phyloP scores from a whole-genome alignment of 2,888 invertebrate genomes.

The Reticulitermes lucifugus region DNA sequence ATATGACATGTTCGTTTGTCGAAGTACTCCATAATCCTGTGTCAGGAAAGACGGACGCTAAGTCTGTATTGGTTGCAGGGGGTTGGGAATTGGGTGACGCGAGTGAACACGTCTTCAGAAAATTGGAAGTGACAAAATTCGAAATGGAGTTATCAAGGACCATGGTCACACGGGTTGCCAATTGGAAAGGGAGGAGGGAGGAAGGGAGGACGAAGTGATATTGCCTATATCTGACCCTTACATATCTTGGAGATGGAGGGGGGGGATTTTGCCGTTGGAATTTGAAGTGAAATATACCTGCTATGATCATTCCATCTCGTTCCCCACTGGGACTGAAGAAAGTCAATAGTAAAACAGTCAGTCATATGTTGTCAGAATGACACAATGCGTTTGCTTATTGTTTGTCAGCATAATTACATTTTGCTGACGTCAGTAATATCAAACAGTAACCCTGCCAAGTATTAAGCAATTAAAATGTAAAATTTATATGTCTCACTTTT shows the following conservation, averaged over 20 bases:
- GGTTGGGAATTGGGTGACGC: neutral
- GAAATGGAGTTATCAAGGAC: constrained; percentile 26
- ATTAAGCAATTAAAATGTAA: too few species aligned
- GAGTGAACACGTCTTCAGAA: constrained; percentile 30
- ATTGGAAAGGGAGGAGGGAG: neutral
- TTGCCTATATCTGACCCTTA: constrained; percentile 6
- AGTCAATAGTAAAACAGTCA: neutral
- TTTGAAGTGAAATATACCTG: constrained; percentile 3
- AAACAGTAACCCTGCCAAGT: too few species aligned
- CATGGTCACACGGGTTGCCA: neutral
- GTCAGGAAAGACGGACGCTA: neutral
- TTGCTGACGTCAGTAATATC: too few species aligned
- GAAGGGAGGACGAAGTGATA: neutral
- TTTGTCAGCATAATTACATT: neutral
- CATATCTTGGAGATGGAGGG: neutral
- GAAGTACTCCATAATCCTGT: neutral
- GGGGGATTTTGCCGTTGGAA: neutral
- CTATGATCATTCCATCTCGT: neutral
- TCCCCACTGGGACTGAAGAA: neutral
- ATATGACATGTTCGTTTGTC: neutral
- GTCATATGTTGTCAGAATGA: neutral
- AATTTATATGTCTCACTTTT: too few species aligned
- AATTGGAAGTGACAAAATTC: constrained; percentile 38
- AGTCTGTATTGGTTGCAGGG: neutral
- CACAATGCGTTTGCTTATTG: neutral